Percentiles rank a stretch among this genome's conserved stretches.
Conservation (phyloP, 2,797 vertebrate genomes). For the Lerista edwardsae region DNA sequence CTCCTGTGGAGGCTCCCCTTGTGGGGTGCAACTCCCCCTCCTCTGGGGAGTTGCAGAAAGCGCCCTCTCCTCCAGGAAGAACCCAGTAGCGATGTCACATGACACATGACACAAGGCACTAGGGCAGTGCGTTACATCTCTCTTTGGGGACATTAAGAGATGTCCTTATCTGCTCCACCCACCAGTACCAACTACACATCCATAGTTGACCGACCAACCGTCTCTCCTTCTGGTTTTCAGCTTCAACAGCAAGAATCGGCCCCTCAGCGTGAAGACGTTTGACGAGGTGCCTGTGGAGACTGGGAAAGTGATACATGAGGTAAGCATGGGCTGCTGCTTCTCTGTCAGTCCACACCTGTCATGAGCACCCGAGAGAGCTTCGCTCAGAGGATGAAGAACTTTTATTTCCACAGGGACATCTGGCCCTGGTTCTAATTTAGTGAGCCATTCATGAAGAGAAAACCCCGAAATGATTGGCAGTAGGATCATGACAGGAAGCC, state of each 20-base stretch:
- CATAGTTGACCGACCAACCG: not conserved
- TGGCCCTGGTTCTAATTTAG: slow-evolving; percentile 2
- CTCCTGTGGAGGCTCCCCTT: too few species aligned
- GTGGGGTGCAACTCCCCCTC: too few species aligned
- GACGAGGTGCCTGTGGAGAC: slow-evolving; percentile 87
- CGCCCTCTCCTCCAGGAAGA: too few species aligned
- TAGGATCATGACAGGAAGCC: too few species aligned
- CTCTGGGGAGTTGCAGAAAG: too few species aligned
- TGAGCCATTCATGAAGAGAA: slow-evolving; percentile 1
- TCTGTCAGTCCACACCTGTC: not conserved
- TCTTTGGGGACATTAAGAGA: too few species aligned
- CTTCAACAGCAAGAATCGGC: slow-evolving; percentile 84
- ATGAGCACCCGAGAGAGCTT: slow-evolving; percentile 14
- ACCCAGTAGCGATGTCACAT: too few species aligned
- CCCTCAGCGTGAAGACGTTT: slow-evolving; percentile 89
- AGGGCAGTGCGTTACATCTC: too few species aligned
- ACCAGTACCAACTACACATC: too few species aligned
- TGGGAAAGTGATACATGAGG: slow-evolving; percentile 81
- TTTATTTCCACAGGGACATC: slow-evolving; percentile 22
- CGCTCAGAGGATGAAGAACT: slow-evolving; percentile 1
- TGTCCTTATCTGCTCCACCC: too few species aligned
- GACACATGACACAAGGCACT: too few species aligned
- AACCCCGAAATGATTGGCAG: too few species aligned
- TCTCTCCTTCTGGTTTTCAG: slow-evolving; percentile 69
- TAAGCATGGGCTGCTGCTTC: slow-evolving; percentile 63